Conservation (phyloP, 2,888 invertebrate genomes). For the Altica lythri region DNA sequence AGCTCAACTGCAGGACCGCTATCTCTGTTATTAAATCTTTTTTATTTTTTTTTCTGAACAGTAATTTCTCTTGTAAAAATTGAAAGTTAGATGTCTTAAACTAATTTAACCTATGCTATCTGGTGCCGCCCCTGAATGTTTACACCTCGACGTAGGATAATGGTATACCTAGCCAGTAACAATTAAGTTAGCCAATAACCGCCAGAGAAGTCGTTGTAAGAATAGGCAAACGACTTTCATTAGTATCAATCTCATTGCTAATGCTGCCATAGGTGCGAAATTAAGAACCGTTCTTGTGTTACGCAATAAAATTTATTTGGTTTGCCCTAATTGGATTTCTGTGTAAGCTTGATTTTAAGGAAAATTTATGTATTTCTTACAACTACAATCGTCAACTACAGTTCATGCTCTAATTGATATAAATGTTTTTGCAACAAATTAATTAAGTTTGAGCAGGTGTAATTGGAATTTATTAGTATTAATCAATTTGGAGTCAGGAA, state of each 20-base stretch:
- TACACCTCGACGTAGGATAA: too few species aligned
- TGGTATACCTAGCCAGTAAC: too few species aligned
- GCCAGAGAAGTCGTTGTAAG: constrained; percentile 31
- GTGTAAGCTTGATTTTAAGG: constrained; percentile 38
- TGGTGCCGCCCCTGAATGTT: too few species aligned
- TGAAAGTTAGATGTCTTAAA: too few species aligned
- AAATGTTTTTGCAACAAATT: constrained; percentile 41
- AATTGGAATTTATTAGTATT: constrained; percentile 34
- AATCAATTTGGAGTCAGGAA: constrained; percentile 18
- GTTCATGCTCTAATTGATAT: constrained; percentile 43
- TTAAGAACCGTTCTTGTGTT: constrained; percentile 30
- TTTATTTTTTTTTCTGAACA: too few species aligned
- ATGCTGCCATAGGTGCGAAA: constrained; percentile 35
- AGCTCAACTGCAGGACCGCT: too few species aligned
- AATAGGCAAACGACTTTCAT: constrained; percentile 35
- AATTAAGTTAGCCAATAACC: constrained; percentile 31
- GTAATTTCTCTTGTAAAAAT: too few species aligned
- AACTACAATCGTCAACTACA: constrained; percentile 33
- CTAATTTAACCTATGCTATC: too few species aligned
- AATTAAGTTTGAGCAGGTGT: constrained; percentile 41
- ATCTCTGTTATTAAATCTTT: too few species aligned
- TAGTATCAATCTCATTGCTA: constrained; percentile 27
- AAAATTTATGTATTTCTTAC: constrained; percentile 35
- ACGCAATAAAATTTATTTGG: constrained; percentile 35
- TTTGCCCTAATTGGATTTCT: constrained; percentile 39